Conservation (phyloP, 2,113 vertebrate genomes). For the Camelus dromedarius region DNA sequence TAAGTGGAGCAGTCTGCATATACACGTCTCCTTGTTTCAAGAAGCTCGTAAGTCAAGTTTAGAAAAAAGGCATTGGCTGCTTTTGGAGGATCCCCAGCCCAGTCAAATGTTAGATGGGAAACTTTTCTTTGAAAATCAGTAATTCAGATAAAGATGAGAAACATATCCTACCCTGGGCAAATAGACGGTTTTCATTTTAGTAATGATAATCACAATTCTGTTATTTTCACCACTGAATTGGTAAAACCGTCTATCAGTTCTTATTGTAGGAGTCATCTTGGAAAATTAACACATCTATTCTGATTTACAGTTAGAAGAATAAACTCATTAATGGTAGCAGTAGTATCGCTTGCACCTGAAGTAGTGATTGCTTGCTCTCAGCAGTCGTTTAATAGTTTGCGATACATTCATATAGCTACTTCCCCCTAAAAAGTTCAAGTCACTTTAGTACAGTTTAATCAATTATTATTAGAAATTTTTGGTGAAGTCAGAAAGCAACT, state of each 20-base stretch:
- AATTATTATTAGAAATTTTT: conserved; percentile 45
- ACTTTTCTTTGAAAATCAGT: not conserved
- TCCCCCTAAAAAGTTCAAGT: not conserved
- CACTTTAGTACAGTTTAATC: not conserved
- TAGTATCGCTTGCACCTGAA: not conserved
- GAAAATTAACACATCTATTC: not conserved
- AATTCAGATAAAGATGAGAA: conserved; percentile 24
- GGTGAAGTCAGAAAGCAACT: not conserved
- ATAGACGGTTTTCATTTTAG: conserved; percentile 50
- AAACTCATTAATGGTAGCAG: not conserved
- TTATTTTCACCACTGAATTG: not conserved
- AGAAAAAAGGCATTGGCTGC: not conserved
- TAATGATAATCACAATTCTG: not conserved
- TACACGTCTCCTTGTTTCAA: not conserved
- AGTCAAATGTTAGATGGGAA: not conserved
- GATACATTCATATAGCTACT: not conserved
- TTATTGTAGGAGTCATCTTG: not conserved
- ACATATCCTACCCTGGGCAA: not conserved
- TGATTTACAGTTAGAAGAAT: not conserved
- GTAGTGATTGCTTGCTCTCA: not conserved
- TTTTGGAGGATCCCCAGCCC: not conserved
- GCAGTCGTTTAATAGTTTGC: not conserved
- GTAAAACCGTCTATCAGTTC: not conserved
- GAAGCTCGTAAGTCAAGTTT: not conserved
- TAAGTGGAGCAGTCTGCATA: not conserved